Conservation (phyloP, 1,140 invertebrate genomes). For the Medauroidea extradentata region DNA sequence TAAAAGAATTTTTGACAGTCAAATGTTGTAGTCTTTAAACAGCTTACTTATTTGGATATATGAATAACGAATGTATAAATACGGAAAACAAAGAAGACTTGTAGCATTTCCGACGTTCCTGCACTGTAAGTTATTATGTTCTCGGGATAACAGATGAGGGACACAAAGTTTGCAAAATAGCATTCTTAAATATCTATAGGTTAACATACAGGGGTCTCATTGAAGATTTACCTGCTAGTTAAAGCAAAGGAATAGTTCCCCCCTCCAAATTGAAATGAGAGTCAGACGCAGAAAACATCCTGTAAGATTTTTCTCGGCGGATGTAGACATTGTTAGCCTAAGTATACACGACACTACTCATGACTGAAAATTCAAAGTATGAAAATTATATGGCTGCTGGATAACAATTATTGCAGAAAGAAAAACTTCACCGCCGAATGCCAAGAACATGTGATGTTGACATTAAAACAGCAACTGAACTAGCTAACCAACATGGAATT, state of each 20-base stretch:
- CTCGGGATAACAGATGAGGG: neutral
- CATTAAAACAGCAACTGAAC: neutral
- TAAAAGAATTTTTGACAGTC: neutral
- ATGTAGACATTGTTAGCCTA: neutral
- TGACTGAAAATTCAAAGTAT: neutral
- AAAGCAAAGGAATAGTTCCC: neutral
- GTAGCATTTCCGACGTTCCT: neutral
- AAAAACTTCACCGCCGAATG: neutral
- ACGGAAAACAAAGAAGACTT: neutral
- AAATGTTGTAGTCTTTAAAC: conserved; percentile 2
- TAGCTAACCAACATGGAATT: neutral
- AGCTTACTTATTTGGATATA: neutral
- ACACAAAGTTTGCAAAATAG: neutral
- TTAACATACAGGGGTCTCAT: conserved; percentile 1
- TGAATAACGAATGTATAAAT: neutral
- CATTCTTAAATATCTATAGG: conserved; percentile 4
- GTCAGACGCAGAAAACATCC: neutral
- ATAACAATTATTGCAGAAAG: neutral
- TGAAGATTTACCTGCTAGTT: neutral
- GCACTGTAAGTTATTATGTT: neutral
- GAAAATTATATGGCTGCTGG: neutral
- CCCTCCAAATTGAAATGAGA: neutral
- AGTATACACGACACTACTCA: neutral
- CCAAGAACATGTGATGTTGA: neutral
- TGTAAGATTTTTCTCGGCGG: neutral